Evolutionary conservation across 2,113 vertebrate species (phyloP).

Genomic region (Leptobrachium ailaonicum): DNA sequence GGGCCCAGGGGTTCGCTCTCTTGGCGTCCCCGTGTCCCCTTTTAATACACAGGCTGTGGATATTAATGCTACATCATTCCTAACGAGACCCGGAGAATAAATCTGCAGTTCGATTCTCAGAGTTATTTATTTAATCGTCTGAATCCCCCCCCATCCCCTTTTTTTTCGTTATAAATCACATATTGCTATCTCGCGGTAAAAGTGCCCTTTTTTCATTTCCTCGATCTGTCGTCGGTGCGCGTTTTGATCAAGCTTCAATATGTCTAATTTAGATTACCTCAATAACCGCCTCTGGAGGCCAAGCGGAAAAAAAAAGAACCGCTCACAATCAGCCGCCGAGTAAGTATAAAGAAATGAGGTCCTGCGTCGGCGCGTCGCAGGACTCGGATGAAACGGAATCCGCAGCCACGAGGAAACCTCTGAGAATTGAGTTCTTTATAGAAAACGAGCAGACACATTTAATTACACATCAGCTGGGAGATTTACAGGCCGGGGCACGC

Average conservation of each 20-base stretch:
- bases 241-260: background rate
- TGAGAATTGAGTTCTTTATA: slow-evolving; percentile 61
- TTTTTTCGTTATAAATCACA: background rate
- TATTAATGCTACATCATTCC: too few species aligned
- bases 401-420: slow-evolving; percentile 62
- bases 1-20: too few species aligned
- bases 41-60: too few species aligned
- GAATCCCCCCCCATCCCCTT: background rate
- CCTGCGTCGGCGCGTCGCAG: slow-evolving; percentile 30
- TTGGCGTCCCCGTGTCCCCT: too few species aligned
- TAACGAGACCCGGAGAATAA: background rate
- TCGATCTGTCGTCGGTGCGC: background rate
- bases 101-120: background rate
- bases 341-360: background rate
- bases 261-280: slow-evolving; percentile 12
- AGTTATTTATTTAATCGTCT: background rate
- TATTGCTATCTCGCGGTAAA: background rate
- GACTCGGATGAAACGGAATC: slow-evolving; percentile 69
- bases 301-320: background rate
- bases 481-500: background rate
- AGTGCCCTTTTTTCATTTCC: background rate
- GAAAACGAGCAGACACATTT: background rate
- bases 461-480: slow-evolving; percentile 12
- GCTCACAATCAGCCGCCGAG: background rate
- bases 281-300: background rate